Base-by-base conservation (phyloP, 2,113 vertebrate genomes). In the Lophochroa leadbeateri region DNA sequence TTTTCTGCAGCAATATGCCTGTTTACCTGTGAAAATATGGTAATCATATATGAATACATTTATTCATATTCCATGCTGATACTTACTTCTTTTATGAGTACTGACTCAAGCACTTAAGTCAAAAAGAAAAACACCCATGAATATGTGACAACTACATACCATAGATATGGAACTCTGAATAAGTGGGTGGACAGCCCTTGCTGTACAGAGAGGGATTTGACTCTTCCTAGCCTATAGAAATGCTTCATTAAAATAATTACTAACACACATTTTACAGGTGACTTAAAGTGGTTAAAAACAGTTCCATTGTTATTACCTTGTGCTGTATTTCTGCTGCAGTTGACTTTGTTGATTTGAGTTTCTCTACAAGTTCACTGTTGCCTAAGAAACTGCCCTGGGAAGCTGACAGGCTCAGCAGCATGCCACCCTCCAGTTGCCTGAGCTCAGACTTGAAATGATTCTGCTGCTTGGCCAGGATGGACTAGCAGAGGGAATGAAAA, bases 371-470 rank as follows among this genome's bases (percentile, higher is more conserved):
- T 76, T 98, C 96, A 10, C 97, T 98, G 92, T 98, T 82, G 4
- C 95, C 98, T 31, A 99, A 96, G 86, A 99, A 99, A 96, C 97
- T 97, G 39, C 98, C 98, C 19, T 98, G 82, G 9, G 98, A 98
- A 7, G 97, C 97, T 43, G 98, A 98, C 12, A 99, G 98, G 20
- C 96, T 97, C 88, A 98, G 98, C 49, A 99, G 95, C 55, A 98
- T 92, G 47, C 98, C 98, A 2, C 98, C 98, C 79, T 99, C 98
- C 70, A 99, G 94, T 33, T 85, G 94, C 86, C 98, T 98, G 33
- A 99, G 98, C 68, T 98, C 98, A 61, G 98, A 98, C 97, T 98
- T 98, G 81, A 98, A 99, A 95, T 96, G 11, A 37, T 99, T 99
- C 92, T 99, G 98, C 87, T 99, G 98, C 67, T 97, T 98, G 63